These are phyloP conservation scores for Teleogryllus occipitalis DNA, from an alignment of 1,140 invertebrate species.

Conservation along the genomic window DNA sequence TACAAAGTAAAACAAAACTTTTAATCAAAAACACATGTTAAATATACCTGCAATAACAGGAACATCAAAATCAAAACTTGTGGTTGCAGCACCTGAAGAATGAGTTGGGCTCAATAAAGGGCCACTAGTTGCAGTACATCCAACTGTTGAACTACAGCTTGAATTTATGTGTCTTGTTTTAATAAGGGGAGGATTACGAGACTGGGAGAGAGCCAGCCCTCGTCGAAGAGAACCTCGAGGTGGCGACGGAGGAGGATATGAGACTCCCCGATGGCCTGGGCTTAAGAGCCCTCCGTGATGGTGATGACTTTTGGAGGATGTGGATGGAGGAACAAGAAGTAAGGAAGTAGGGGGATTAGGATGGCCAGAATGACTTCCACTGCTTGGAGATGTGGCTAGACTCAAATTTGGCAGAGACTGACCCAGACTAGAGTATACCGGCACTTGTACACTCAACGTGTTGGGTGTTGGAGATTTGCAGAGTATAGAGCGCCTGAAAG, in stretches of 20 bases:
- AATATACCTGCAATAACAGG: slow-evolving; percentile 37
- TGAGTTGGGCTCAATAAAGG: slow-evolving; percentile 10
- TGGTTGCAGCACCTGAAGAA: slow-evolving; percentile 27
- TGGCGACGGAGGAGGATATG: slow-evolving; percentile 68
- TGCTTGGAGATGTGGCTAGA: slow-evolving; percentile 42
- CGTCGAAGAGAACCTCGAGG: slow-evolving; percentile 56
- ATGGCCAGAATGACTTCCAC: slow-evolving; percentile 30
- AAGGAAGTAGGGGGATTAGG: slow-evolving; percentile 39
- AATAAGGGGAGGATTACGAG: slow-evolving; percentile 63
- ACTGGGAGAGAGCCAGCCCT: slow-evolving; percentile 56
- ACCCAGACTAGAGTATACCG: slow-evolving; percentile 49
- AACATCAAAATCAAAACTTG: slow-evolving; percentile 38
- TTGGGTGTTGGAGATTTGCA: slow-evolving; percentile 48
- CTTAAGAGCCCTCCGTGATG: slow-evolving; percentile 37
- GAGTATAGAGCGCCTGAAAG: slow-evolving; percentile 24
- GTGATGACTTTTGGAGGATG: slow-evolving; percentile 39
- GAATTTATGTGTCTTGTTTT: slow-evolving; percentile 41
- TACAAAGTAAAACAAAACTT: neutral
- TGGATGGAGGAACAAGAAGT: slow-evolving; percentile 40
- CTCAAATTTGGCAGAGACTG: slow-evolving; percentile 66
- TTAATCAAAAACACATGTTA: neutral
- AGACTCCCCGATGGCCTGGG: slow-evolving; percentile 53
- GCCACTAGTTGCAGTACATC: neutral
- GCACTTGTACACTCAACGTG: slow-evolving; percentile 64
- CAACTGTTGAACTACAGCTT: neutral